A percentile compares a stretch with the other conserved stretches of the same genome.
These are phyloP conservation scores for Leucoptera coffeella DNA, from an alignment of 2,888 invertebrate species.

Conservation along the genomic window DNA sequence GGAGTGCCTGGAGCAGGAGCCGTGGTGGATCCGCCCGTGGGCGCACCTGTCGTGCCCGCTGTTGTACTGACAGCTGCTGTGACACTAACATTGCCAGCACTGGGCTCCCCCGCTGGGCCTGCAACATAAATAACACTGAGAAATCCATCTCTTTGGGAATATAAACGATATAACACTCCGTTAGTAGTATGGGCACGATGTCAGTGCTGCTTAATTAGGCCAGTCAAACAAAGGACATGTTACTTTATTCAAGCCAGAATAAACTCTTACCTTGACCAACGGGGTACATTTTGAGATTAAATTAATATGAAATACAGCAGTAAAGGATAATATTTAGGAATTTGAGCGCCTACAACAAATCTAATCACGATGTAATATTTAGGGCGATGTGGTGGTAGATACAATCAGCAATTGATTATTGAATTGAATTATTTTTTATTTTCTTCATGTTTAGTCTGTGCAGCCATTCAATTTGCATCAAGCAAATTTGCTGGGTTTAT, in stretches of 20 bases:
- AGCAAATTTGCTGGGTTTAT: too few species aligned
- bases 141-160: not conserved
- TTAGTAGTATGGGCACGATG: slow-evolving; percentile 4
- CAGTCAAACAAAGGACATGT: slow-evolving; percentile 40
- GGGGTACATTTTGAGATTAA: slow-evolving; percentile 36
- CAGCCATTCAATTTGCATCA: too few species aligned
- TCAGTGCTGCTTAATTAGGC: slow-evolving; percentile 23
- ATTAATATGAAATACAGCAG: slow-evolving; percentile 20
- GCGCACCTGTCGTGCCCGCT: slow-evolving; percentile 49
- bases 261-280: slow-evolving; percentile 41
- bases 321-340: too few species aligned
- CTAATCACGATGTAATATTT: not conserved
- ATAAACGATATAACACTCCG: not conserved
- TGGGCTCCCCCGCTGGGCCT: slow-evolving; percentile 51
- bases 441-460: too few species aligned
- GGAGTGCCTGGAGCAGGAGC: slow-evolving; percentile 41
- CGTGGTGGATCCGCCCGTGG: slow-evolving; percentile 35
- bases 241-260: slow-evolving; percentile 4
- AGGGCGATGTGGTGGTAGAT: not conserved
- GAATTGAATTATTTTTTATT: too few species aligned
- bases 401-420: too few species aligned
- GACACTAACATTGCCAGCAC: slow-evolving; percentile 34
- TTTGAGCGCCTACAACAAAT: too few species aligned
- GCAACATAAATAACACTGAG: slow-evolving; percentile 4
- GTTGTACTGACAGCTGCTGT: slow-evolving; percentile 53